Percentiles rank a stretch among this genome's conserved stretches.
phyloP scores from a whole-genome alignment of 2,797 vertebrate genomes.

The Salmo trutta region DNA sequence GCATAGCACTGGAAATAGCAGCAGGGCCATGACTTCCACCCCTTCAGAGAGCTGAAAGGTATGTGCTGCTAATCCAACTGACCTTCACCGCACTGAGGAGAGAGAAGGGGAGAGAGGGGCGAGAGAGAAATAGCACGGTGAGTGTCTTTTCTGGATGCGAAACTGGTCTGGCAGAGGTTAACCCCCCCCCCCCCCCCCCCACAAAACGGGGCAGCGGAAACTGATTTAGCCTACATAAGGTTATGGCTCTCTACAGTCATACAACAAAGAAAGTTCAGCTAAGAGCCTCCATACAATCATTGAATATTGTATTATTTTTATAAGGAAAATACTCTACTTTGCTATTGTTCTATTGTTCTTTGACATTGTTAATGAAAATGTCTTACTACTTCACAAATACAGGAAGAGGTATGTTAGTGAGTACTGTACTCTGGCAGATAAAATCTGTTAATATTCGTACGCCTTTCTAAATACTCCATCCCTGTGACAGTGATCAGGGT shows the following conservation, averaged over 20 bases:
- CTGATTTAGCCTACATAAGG: slow-evolving; percentile 63
- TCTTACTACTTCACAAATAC: neutral
- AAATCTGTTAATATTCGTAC: neutral
- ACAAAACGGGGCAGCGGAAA: slow-evolving; percentile 51
- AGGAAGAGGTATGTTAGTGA: neutral
- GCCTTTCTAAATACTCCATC: neutral
- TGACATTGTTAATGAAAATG: neutral
- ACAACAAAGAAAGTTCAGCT: neutral
- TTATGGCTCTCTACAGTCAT: slow-evolving; percentile 35
- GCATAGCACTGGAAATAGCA: slow-evolving; percentile 57
- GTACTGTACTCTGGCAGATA: neutral
- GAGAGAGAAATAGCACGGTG: slow-evolving; percentile 15
- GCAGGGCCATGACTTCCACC: slow-evolving; percentile 37
- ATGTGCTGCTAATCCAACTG: slow-evolving; percentile 71
- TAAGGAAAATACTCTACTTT: neutral
- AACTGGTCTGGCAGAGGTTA: slow-evolving; percentile 67
- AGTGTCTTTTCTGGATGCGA: slow-evolving; percentile 43
- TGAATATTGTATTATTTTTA: neutral
- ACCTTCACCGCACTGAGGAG: slow-evolving; percentile 62
- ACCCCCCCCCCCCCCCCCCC: slow-evolving; percentile 52
- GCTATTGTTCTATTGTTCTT: neutral
- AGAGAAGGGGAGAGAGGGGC: slow-evolving; percentile 47
- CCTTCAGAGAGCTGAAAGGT: slow-evolving; percentile 60
- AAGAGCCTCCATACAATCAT: neutral
- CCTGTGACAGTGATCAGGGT: neutral